Percentiles rank a stretch among this genome's conserved stretches.
These are phyloP conservation scores for Pica pica DNA, from an alignment of 2,113 vertebrate species.

Conservation along the genomic window DNA sequence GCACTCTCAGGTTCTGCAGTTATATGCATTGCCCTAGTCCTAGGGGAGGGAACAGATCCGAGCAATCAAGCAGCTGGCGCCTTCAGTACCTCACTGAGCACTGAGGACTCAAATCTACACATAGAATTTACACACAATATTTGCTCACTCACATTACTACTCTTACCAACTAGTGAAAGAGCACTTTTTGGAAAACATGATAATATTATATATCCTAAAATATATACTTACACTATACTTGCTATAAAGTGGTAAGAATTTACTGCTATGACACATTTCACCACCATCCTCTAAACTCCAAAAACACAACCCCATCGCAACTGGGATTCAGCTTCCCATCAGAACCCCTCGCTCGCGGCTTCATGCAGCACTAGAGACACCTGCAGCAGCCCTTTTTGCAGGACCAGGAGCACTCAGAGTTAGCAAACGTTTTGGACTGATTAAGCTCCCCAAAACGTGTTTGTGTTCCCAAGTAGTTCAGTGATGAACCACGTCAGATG, in stretches of 20 bases:
- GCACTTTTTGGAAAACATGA: background rate
- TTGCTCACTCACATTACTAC: background rate
- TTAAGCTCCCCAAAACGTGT: background rate
- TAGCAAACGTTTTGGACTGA: background rate
- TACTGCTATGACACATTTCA: background rate
- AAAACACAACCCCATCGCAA: fast-evolving
- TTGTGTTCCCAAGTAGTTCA: background rate
- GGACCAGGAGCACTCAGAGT: too few species aligned
- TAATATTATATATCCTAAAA: background rate
- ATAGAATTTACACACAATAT: background rate
- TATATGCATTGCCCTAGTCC: background rate
- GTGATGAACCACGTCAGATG: background rate
- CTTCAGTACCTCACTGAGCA: background rate
- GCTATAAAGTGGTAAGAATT: background rate
- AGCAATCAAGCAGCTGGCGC: background rate
- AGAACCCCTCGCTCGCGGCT: background rate
- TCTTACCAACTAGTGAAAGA: background rate
- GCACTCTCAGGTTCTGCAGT: background rate
- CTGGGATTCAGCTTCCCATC: background rate
- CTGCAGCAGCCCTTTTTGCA: background rate
- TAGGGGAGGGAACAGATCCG: background rate
- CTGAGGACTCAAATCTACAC: background rate
- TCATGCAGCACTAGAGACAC: background rate
- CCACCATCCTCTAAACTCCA: background rate
- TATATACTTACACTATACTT: background rate